A percentile compares a stretch with the other conserved stretches of the same genome.
Conservation (phyloP, 1,140 invertebrate species). For the Homarus americanus region DNA sequence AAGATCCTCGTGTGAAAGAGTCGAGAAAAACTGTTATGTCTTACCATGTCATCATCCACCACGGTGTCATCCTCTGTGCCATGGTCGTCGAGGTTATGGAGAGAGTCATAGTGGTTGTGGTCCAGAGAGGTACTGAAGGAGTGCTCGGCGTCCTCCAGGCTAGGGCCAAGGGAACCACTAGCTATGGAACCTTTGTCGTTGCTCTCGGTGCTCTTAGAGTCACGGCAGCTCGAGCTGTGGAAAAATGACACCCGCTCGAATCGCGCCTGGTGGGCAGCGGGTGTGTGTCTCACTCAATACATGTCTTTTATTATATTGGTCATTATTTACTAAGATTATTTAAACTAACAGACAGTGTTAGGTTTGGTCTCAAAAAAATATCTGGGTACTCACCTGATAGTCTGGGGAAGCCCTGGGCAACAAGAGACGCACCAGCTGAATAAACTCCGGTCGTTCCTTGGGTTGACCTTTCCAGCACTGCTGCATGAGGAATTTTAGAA, state of each 20-base stretch:
- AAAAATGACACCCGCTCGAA: constrained; percentile 53
- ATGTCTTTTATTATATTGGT: too few species aligned
- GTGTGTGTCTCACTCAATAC: too few species aligned
- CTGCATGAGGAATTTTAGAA: constrained; percentile 23
- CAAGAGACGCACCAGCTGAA: constrained; percentile 39
- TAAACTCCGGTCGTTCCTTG: constrained; percentile 50
- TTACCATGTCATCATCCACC: constrained; percentile 25
- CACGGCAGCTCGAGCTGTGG: constrained; percentile 28
- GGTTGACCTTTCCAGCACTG: constrained; percentile 31
- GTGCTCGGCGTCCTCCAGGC: constrained; percentile 27
- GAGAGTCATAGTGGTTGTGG: not conserved
- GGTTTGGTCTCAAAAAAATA: too few species aligned
- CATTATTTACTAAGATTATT: too few species aligned
- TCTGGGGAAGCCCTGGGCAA: constrained; percentile 13
- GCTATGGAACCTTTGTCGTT: constrained; percentile 52
- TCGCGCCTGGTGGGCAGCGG: not conserved
- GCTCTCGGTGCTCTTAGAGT: constrained; percentile 39
- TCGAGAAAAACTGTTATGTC: not conserved
- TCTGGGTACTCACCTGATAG: constrained; percentile 15
- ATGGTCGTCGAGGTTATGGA: not conserved
- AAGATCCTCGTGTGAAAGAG: not conserved
- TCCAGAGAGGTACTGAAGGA: not conserved
- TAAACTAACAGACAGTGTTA: too few species aligned
- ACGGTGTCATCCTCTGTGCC: not conserved
- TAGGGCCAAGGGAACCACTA: constrained; percentile 30